phyloP scores from a whole-genome alignment of 1,140 invertebrate genomes.

The Penaeus indicus region DNA sequence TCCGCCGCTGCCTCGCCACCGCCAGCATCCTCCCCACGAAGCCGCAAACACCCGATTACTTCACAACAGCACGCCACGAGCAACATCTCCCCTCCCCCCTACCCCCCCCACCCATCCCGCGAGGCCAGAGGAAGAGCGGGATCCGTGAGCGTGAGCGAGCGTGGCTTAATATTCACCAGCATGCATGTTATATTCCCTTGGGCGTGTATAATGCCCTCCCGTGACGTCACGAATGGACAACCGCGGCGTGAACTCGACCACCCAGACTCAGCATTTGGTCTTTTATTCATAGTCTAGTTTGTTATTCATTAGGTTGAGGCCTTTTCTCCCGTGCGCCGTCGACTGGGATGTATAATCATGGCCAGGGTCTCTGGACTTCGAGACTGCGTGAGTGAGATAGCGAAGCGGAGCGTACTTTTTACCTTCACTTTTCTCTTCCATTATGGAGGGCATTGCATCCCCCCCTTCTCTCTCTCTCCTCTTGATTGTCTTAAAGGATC shows the following conservation, averaged over 20 bases:
- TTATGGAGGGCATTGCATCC: too few species aligned
- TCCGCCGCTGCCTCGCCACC: too few species aligned
- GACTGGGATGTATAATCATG: too few species aligned
- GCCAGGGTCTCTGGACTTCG: too few species aligned
- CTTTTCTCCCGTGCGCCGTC: not conserved
- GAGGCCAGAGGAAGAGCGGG: not conserved
- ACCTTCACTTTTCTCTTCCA: too few species aligned
- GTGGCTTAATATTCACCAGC: constrained; percentile 36
- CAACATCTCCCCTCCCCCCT: not conserved
- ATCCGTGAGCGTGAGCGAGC: not conserved
- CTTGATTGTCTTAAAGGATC: not conserved
- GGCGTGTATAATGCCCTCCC: constrained; percentile 26
- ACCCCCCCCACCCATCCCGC: not conserved
- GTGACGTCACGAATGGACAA: constrained; percentile 36
- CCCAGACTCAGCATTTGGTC: constrained; percentile 36
- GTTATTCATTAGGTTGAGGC: constrained; percentile 39
- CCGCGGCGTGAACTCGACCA: constrained; percentile 40
- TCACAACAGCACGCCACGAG: too few species aligned
- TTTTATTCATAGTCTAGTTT: constrained; percentile 44
- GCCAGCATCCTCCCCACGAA: too few species aligned
- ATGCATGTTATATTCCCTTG: constrained; percentile 23
- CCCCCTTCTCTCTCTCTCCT: not conserved
- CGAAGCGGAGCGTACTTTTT: too few species aligned
- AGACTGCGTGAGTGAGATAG: too few species aligned
- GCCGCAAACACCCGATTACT: too few species aligned